Percentiles rank a stretch among this genome's conserved stretches.
phyloP scores from a whole-genome alignment of 2,113 vertebrate genomes.

The Gallinago jamesoni region DNA sequence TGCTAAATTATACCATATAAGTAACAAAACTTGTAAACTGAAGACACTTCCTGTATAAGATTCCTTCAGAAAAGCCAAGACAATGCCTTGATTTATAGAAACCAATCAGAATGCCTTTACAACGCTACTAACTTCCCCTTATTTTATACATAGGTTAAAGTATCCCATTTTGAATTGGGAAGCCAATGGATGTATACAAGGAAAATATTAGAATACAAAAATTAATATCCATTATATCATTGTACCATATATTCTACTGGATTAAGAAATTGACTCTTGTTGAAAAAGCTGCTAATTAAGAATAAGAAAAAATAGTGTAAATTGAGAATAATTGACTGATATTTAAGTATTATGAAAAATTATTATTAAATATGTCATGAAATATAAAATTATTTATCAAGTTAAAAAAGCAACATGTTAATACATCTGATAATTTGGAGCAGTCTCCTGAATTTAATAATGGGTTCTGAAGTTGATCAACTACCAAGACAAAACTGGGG shows the following conservation, averaged over 20 bases:
- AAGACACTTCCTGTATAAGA: neutral
- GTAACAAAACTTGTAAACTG: neutral
- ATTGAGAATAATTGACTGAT: neutral
- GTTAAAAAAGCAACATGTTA: neutral
- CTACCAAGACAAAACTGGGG: neutral
- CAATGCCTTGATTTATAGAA: neutral
- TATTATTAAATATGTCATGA: neutral
- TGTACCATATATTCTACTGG: neutral
- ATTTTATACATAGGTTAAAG: neutral
- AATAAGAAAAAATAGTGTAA: neutral
- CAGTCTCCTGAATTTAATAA: neutral
- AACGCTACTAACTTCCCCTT: neutral
- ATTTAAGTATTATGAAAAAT: neutral
- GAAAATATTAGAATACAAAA: neutral
- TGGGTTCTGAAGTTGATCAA: neutral
- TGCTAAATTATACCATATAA: neutral
- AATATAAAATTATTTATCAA: neutral
- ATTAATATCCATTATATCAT: neutral
- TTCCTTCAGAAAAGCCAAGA: neutral
- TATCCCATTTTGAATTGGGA: neutral
- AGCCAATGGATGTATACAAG: neutral
- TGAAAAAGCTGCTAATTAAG: neutral
- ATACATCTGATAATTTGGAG: neutral
- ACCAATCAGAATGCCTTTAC: neutral
- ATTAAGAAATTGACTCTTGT: neutral